Evolutionary conservation across 2,888 invertebrate species (phyloP).

Genomic region (Ditula angustiorana): DNA sequence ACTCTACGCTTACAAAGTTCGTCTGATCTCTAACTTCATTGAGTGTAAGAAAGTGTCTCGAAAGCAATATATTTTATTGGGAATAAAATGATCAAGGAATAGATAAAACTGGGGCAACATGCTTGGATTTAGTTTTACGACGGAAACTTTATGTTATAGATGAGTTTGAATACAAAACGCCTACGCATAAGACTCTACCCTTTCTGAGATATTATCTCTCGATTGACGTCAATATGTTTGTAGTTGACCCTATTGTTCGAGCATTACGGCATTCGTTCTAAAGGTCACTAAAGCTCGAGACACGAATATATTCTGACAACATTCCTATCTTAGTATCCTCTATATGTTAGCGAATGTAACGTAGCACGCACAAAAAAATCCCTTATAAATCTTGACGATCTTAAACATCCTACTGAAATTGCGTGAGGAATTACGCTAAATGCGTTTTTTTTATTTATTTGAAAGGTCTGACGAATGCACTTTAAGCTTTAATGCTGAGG

Average conservation of each 20-base stretch:
- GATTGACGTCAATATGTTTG: slow-evolving; percentile 29
- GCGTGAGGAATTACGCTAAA: too few species aligned
- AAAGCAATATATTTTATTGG: slow-evolving; percentile 4
- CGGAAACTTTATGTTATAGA: slow-evolving; percentile 24
- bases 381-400: too few species aligned
- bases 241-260: slow-evolving; percentile 37
- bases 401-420: too few species aligned
- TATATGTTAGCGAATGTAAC: not conserved
- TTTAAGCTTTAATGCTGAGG: too few species aligned
- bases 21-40: slow-evolving; percentile 17
- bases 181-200: slow-evolving; percentile 30
- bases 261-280: slow-evolving; percentile 29
- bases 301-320: slow-evolving; percentile 14
- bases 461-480: too few species aligned
- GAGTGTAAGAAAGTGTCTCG: slow-evolving; percentile 8
- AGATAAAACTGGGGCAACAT: slow-evolving; percentile 28
- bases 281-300: slow-evolving; percentile 31
- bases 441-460: too few species aligned
- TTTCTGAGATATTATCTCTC: slow-evolving; percentile 31
- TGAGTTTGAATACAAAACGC: slow-evolving; percentile 33
- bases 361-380: too few species aligned
- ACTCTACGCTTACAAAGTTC: slow-evolving; percentile 1
- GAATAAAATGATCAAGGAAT: slow-evolving; percentile 32
- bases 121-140: slow-evolving; percentile 34
- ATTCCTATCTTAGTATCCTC: slow-evolving; percentile 3